Conservation (phyloP, 2,113 vertebrate genomes). For the Prolemur simus region DNA sequence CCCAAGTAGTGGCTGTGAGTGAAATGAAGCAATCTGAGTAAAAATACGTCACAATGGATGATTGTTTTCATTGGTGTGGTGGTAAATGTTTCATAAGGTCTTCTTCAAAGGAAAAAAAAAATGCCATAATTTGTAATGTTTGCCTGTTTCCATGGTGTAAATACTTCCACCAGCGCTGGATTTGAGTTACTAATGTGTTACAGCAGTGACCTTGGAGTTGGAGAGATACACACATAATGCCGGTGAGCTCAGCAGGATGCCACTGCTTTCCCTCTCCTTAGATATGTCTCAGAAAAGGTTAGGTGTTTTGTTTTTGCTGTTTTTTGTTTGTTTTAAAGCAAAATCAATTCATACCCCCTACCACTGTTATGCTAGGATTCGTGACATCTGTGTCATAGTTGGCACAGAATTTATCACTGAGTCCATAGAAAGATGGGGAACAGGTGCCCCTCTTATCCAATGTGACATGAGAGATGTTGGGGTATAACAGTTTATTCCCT, state of each 20-base stretch:
- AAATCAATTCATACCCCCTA: not conserved
- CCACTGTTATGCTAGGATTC: not conserved
- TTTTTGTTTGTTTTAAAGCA: not conserved
- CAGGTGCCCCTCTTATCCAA: too few relatives aligned
- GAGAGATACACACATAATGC: accelerated
- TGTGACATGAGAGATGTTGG: not conserved
- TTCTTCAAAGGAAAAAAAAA: not conserved
- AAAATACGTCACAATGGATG: not conserved
- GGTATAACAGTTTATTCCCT: not conserved
- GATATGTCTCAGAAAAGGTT: not conserved
- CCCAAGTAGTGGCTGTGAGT: not conserved
- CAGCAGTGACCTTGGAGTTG: accelerated
- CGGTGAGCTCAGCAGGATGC: accelerated
- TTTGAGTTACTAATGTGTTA: not conserved
- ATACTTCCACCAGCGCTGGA: not conserved
- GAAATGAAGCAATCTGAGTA: not conserved
- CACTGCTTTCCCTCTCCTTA: not conserved
- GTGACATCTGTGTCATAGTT: not conserved
- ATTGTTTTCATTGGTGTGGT: not conserved
- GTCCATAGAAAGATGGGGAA: not conserved
- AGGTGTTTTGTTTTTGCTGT: not conserved
- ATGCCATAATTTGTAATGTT: not conserved
- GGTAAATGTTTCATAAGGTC: not conserved
- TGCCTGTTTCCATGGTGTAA: not conserved
- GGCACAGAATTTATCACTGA: not conserved